These are phyloP conservation scores for Hirtodrosophila cameraria DNA, from an alignment of 2,888 invertebrate species.

Conservation along the genomic window DNA sequence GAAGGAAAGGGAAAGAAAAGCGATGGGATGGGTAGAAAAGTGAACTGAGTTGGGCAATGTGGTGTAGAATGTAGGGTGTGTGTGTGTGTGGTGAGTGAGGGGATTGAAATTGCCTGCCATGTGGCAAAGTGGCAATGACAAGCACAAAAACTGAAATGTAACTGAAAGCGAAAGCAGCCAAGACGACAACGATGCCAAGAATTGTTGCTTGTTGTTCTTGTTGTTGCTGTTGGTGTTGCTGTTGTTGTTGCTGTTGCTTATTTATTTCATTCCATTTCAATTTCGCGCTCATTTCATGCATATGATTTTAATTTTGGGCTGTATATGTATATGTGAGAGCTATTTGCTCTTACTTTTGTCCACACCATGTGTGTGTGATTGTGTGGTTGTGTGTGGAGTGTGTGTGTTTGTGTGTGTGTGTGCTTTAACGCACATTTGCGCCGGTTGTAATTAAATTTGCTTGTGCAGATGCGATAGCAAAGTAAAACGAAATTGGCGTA, in stretches of 20 bases:
- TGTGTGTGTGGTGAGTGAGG: background rate
- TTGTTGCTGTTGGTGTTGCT: slow-evolving; percentile 2
- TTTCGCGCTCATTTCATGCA: slow-evolving; percentile 78
- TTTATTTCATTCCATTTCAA: slow-evolving; percentile 77
- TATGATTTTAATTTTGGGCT: slow-evolving; percentile 73
- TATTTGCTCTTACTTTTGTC: slow-evolving; percentile 2
- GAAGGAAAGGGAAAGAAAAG: too few species aligned
- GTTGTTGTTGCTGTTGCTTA: slow-evolving; percentile 36
- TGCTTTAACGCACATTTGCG: slow-evolving; percentile 49
- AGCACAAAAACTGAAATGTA: slow-evolving; percentile 47
- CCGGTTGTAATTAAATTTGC: slow-evolving; percentile 71
- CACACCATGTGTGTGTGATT: background rate
- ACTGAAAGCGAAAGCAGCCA: slow-evolving; percentile 36
- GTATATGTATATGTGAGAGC: slow-evolving; percentile 37
- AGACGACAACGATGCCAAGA: slow-evolving; percentile 22
- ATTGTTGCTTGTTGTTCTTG: slow-evolving; percentile 12
- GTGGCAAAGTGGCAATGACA: slow-evolving; percentile 60
- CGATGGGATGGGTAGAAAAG: background rate
- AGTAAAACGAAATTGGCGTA: slow-evolving; percentile 48
- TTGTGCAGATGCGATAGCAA: slow-evolving; percentile 37
- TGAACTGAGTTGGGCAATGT: background rate
- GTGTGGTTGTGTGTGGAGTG: background rate
- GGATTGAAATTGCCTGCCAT: slow-evolving; percentile 55
- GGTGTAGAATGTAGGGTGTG: background rate
- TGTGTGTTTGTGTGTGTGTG: slow-evolving; percentile 19